Conservation (phyloP, 2,113 vertebrate genomes). For the Chelonoidis abingdonii region DNA sequence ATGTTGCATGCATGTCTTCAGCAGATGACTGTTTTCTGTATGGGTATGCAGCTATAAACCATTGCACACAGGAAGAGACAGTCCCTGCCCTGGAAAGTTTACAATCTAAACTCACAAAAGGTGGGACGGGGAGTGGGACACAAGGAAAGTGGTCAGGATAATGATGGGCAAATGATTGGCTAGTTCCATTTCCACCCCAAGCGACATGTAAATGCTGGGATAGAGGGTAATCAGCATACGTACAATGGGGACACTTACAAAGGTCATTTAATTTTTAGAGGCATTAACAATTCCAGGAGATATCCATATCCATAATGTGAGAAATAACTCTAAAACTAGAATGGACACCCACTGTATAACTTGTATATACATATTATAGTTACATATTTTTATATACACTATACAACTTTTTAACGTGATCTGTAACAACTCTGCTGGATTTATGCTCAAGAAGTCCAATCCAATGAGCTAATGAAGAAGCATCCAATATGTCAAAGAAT, state of each 20-base stretch:
- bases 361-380: not conserved
- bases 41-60: not conserved
- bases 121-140: not conserved
- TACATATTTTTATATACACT: not conserved
- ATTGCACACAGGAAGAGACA: not conserved
- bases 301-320: slow-evolving; percentile 46
- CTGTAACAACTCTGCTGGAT: not conserved
- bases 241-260: slow-evolving; percentile 29
- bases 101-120: not conserved
- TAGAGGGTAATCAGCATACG: slow-evolving; percentile 35
- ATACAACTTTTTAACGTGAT: not conserved
- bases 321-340: not conserved
- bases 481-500: not conserved
- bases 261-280: slow-evolving; percentile 49
- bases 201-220: accelerated
- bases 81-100: not conserved
- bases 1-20: not conserved
- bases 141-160: not conserved
- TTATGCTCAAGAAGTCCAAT: not conserved
- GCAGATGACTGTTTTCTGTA: not conserved
- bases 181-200: slow-evolving; percentile 47
- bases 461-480: not conserved
- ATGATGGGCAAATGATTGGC: not conserved
- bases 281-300: slow-evolving; percentile 24
- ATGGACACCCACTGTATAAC: not conserved